phyloP scores from a whole-genome alignment of 2,113 vertebrate genomes.

The Ammodytes marinus region DNA sequence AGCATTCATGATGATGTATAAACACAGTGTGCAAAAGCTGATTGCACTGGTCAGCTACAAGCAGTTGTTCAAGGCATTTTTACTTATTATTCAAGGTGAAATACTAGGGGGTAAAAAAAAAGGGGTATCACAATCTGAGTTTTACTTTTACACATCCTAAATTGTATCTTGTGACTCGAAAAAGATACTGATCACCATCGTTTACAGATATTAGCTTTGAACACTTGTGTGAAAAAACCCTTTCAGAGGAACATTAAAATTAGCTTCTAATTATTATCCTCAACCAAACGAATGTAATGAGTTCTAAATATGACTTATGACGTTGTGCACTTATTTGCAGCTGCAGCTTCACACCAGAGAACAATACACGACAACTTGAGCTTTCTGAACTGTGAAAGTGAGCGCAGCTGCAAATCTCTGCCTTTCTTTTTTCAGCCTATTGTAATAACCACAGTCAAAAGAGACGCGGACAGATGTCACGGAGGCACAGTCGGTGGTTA shows the following conservation, averaged over 20 bases:
- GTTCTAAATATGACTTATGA: not conserved
- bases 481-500: slow-evolving; percentile 58
- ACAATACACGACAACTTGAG: not conserved
- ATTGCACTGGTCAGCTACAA: not conserved
- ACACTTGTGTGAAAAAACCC: not conserved
- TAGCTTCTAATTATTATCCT: not conserved
- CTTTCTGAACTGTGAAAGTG: not conserved
- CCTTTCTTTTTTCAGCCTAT: slow-evolving; percentile 22
- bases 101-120: too few relatives aligned
- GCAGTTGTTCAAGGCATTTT: not conserved
- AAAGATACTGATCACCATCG: not conserved
- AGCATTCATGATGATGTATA: slow-evolving; percentile 35
- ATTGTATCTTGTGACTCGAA: not conserved
- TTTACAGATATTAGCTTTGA: not conserved
- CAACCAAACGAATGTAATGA: not conserved
- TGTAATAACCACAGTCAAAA: slow-evolving; percentile 50
- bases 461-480: slow-evolving; percentile 63
- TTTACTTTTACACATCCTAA: too few relatives aligned
- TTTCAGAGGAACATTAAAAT: not conserved
- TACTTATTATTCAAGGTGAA: not conserved
- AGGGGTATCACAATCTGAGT: too few relatives aligned
- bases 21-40: slow-evolving; percentile 27
- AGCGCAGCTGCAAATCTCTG: not conserved
- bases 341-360: not conserved
- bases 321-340: not conserved